These are phyloP conservation scores for Erebia ligea DNA, from an alignment of 2,888 invertebrate genomes.

Conservation along the genomic window DNA sequence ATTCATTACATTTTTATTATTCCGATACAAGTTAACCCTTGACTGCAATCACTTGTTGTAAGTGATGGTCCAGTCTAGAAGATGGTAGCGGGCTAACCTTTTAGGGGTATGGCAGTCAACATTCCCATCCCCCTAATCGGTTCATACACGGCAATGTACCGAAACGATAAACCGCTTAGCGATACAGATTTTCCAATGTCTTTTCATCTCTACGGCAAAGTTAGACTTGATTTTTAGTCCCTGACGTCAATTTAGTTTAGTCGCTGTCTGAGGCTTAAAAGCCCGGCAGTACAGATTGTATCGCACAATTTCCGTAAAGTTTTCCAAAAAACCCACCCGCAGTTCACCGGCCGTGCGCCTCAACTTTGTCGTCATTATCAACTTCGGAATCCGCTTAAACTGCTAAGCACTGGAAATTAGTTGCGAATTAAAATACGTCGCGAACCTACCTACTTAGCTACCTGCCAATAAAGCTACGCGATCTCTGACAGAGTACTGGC, in stretches of 20 bases:
- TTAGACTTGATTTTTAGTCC: neutral
- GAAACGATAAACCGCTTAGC: too few species aligned
- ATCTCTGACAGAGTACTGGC: neutral
- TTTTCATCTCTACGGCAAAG: neutral
- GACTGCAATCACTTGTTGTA: too few species aligned
- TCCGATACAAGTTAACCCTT: too few species aligned
- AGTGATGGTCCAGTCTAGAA: too few species aligned
- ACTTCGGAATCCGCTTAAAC: slow-evolving; percentile 75
- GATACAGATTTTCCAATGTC: neutral
- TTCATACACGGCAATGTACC: too few species aligned
- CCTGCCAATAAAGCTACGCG: neutral
- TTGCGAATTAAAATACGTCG: slow-evolving; percentile 70
- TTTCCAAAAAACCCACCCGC: slow-evolving; percentile 41
- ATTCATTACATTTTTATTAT: too few species aligned
- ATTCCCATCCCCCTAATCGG: too few species aligned
- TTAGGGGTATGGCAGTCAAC: too few species aligned
- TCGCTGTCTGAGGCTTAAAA: slow-evolving; percentile 11
- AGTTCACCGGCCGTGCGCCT: slow-evolving; percentile 42
- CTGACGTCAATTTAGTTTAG: neutral
- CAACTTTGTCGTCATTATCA: slow-evolving; percentile 65
- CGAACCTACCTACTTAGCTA: slow-evolving; percentile 47
- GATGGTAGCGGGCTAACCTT: too few species aligned
- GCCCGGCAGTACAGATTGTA: slow-evolving; percentile 24
- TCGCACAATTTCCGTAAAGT: slow-evolving; percentile 26
- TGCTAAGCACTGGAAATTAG: slow-evolving; percentile 67